Conservation (phyloP, 2,888 invertebrate genomes). For the Lithophane leautieri region DNA sequence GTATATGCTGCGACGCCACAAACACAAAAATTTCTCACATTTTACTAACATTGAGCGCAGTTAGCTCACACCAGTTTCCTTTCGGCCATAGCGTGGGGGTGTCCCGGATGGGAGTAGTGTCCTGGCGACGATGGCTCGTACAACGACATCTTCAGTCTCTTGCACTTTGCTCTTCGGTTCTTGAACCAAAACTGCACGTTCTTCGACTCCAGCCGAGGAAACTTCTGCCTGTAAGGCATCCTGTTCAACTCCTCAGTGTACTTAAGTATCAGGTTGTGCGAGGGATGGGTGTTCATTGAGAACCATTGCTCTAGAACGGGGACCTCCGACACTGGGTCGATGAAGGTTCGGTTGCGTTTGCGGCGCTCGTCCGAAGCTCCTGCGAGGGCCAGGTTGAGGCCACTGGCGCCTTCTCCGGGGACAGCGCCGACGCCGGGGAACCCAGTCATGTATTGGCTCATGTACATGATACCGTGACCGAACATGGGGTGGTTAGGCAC, state of each 20-base stretch:
- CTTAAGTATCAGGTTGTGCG: conserved; percentile 98
- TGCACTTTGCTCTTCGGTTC: conserved; percentile 99
- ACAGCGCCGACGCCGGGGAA: conserved; percentile 89
- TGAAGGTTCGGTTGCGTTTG: conserved; percentile 99
- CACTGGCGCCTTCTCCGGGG: conserved; percentile 90
- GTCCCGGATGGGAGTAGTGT: conserved; percentile 90
- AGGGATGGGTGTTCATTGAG: conserved; percentile 99
- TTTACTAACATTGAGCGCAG: conserved; percentile 56
- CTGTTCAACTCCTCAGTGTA: conserved; percentile 99
- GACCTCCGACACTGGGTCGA: conserved; percentile 99
- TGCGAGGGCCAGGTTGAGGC: conserved; percentile 92
- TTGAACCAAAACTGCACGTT: conserved; percentile 99
- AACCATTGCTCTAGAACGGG: conserved; percentile 98
- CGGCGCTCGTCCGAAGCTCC: conserved; percentile 95
- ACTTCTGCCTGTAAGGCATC: conserved; percentile 99
- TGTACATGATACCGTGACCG: conserved; percentile 97
- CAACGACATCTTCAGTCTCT: conserved; percentile 97
- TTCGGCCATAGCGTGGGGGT: conserved; percentile 89
- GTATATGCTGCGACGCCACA: conserved; percentile 74
- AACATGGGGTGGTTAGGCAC: conserved; percentile 96
- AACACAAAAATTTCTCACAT: conserved; percentile 63
- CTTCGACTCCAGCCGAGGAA: conserved; percentile 99
- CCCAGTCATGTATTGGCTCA: conserved; percentile 95
- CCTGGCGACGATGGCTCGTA: conserved; percentile 94
- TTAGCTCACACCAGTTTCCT: conserved; percentile 83